Evolutionary conservation across 2,797 vertebrate genomes (phyloP), one percentile per base, ranked within the genome.

Genomic region (Acomys russatus): DNA sequence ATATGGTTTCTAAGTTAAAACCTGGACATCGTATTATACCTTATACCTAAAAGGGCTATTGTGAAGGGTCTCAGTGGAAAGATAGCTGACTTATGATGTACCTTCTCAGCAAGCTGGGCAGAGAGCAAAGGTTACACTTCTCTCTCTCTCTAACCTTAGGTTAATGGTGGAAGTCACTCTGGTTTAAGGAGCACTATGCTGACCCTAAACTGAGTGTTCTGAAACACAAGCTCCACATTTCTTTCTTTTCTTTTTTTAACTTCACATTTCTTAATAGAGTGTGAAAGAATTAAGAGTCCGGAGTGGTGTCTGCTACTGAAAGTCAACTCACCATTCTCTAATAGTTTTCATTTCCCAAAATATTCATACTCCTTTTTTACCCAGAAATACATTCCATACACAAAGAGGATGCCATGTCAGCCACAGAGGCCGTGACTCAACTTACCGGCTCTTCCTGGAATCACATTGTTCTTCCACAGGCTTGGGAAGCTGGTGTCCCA

Each of bases 1-100:
- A 68, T 79, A 56, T 90, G 70, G 64, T 86, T 95, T 97, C 70
- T 97, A 94, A 97, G 94, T 94, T 94, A 97, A 97, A 97, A 85
- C 33, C 88, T 93, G 64, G 33, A 61, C 73, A 92, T 44, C 44
- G 4, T 4, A 44, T 44, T 44, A 3, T 44, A 44, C 44, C 44
- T 44, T 44, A 3, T 44, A 44, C 44, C 44, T 44, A 44, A 93
- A 77, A 22, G 49, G 85, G 80, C 66, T 87, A 91, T 54, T 95
- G 59, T 68, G 71, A 85, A 66, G 94, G 0, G 14, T 91, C 77
- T 91, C 88, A 25, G 64, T 38, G 56, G 88, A 86, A 89, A 85
- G 82, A 82, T 35, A 71, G 33, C 71, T 96, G 87, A 56, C 44
- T 85, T 89, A 76, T 30, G 77, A 82, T 28, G 23, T 12, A 71